Percentiles rank a stretch among this genome's conserved stretches.
phyloP scores from a whole-genome alignment of 2,113 vertebrate species.

The Cinclus mexicanus region DNA sequence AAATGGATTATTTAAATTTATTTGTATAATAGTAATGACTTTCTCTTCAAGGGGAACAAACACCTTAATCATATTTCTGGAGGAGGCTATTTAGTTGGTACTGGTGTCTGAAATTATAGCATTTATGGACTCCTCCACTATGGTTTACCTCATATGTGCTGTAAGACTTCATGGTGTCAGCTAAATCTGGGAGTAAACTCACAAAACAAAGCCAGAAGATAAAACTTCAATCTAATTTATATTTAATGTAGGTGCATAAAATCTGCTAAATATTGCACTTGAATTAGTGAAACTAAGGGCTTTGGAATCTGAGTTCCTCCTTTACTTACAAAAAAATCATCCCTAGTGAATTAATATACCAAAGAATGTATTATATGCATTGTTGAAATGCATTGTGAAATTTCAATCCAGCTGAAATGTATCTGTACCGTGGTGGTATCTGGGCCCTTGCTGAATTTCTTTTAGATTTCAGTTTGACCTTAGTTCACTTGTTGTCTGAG shows the following conservation, averaged over 20 bases:
- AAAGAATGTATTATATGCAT: conserved; percentile 57
- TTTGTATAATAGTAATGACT: neutral
- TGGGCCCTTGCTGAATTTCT: conserved; percentile 60
- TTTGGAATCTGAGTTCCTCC: neutral
- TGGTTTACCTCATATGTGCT: neutral
- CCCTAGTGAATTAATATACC: conserved; percentile 32
- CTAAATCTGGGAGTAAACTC: neutral
- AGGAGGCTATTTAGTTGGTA: neutral
- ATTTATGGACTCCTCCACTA: neutral
- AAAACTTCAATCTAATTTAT: neutral
- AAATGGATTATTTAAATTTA: neutral
- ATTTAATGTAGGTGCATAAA: neutral
- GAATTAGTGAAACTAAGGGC: neutral
- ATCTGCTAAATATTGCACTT: conserved; percentile 22
- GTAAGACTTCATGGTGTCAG: neutral
- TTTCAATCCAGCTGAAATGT: conserved; percentile 35
- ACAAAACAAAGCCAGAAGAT: neutral
- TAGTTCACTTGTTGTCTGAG: conserved; percentile 66
- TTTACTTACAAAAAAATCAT: neutral
- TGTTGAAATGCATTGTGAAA: conserved; percentile 55
- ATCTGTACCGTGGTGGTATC: neutral
- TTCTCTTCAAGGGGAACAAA: neutral
- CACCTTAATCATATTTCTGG: neutral
- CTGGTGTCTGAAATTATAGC: neutral
- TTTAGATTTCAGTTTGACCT: conserved; percentile 64